Evolutionary conservation across 1,140 invertebrate genomes (phyloP).

Genomic region (Oryctes rhinoceros): DNA sequence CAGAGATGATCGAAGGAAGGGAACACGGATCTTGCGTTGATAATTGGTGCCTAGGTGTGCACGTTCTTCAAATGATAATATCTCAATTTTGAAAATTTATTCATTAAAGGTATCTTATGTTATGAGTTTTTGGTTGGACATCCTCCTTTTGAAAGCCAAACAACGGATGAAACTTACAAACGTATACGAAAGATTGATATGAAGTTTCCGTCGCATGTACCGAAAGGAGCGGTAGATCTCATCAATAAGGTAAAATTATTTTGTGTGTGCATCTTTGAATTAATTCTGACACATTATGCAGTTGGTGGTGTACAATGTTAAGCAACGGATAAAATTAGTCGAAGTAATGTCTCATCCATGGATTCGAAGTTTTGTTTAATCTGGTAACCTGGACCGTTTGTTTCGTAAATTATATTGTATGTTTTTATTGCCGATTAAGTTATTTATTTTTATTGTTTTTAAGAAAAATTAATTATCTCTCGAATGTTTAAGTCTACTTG

Average conservation of each 20-base stretch:
- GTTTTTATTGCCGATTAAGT: too few relatives aligned
- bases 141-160: slow-evolving; percentile 91
- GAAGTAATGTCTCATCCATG: slow-evolving; percentile 83
- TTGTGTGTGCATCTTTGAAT: not conserved
- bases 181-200: slow-evolving; percentile 81
- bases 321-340: slow-evolving; percentile 75
- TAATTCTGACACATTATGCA: slow-evolving; percentile 55
- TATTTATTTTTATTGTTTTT: too few relatives aligned
- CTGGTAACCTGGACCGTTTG: too few relatives aligned
- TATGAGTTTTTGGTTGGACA: slow-evolving; percentile 95
- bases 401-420: too few relatives aligned
- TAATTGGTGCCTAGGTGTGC: slow-evolving; percentile 89
- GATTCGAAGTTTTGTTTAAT: slow-evolving; percentile 63
- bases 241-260: slow-evolving; percentile 79
- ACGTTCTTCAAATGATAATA: not conserved
- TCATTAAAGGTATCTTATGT: slow-evolving; percentile 69
- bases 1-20: slow-evolving; percentile 87
- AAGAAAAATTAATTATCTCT: too few relatives aligned
- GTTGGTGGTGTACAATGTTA: slow-evolving; percentile 74
- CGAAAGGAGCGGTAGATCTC: slow-evolving; percentile 79
- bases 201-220: slow-evolving; percentile 77
- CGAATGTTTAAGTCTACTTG: too few relatives aligned
- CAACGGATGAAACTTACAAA: slow-evolving; percentile 82
- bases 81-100: not conserved
- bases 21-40: slow-evolving; percentile 83